Percentiles rank a stretch among this genome's conserved stretches.
phyloP scores from a whole-genome alignment of 1,140 invertebrate genomes.

The Diorhabda sublineata region DNA sequence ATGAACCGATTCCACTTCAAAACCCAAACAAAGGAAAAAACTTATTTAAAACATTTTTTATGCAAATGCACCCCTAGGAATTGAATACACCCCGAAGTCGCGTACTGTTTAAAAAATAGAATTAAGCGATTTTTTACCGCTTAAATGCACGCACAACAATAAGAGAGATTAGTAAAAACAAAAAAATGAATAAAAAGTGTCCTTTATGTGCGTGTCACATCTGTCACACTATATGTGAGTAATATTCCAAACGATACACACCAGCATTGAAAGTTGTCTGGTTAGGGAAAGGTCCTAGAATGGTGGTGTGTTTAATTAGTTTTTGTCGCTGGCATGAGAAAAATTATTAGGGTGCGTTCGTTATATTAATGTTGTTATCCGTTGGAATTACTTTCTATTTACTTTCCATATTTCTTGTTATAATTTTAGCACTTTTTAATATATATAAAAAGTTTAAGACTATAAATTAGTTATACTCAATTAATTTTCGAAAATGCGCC shows the following conservation, averaged over 20 bases:
- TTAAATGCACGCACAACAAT: constrained; percentile 2
- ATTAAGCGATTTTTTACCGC: constrained; percentile 2
- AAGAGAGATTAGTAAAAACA: neutral
- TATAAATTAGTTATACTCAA: no score
- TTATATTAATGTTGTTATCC: no score
- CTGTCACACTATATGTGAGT: constrained; percentile 1
- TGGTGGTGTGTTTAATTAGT: neutral
- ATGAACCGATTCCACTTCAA: neutral
- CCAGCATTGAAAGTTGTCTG: neutral
- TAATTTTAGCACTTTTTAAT: no score
- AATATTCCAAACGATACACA: neutral
- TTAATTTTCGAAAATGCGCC: no score
- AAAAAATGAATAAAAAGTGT: neutral
- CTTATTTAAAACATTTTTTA: constrained; percentile 1
- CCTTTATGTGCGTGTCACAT: neutral
- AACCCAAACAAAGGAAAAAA: neutral
- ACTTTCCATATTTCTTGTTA: no score
- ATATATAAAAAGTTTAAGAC: no score
- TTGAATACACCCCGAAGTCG: no score
- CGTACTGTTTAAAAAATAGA: neutral
- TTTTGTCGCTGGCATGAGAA: neutral
- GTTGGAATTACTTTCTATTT: no score
- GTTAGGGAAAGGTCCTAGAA: no score
- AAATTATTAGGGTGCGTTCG: no score
- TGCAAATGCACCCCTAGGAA: neutral